Evolutionary conservation across 2,113 vertebrate genomes (phyloP).

Genomic region (Willisornis vidua): DNA sequence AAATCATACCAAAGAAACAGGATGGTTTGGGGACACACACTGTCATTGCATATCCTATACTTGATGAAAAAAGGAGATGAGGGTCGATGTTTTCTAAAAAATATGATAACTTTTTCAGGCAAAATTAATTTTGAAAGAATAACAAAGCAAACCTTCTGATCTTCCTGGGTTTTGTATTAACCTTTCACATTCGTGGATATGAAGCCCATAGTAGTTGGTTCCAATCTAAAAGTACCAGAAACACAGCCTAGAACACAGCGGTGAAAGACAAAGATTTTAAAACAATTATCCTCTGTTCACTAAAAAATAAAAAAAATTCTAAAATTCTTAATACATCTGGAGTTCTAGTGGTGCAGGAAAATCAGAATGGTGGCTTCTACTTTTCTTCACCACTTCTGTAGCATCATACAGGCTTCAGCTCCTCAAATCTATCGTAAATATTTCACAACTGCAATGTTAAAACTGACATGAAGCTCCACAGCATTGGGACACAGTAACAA

Average conservation of each 20-base stretch:
- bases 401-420: background rate
- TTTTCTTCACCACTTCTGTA: background rate
- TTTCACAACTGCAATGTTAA: accelerated
- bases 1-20: background rate
- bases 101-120: background rate
- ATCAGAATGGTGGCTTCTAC: background rate
- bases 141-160: background rate
- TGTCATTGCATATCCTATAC: background rate
- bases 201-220: background rate
- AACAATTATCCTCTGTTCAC: background rate
- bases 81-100: background rate
- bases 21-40: accelerated
- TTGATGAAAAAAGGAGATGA: background rate
- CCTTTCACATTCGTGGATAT: background rate
- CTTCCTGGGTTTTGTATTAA: background rate
- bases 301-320: background rate
- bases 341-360: background rate
- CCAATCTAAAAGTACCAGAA: background rate
- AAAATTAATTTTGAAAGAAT: background rate
- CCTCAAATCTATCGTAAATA: background rate
- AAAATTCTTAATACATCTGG: background rate
- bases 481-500: background rate
- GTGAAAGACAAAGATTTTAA: background rate
- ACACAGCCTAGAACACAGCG: background rate
- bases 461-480: background rate